Percentiles rank a stretch among this genome's conserved stretches.
These are phyloP conservation scores for Antheraea assamensis DNA, from an alignment of 2,888 invertebrate species.

Conservation along the genomic window DNA sequence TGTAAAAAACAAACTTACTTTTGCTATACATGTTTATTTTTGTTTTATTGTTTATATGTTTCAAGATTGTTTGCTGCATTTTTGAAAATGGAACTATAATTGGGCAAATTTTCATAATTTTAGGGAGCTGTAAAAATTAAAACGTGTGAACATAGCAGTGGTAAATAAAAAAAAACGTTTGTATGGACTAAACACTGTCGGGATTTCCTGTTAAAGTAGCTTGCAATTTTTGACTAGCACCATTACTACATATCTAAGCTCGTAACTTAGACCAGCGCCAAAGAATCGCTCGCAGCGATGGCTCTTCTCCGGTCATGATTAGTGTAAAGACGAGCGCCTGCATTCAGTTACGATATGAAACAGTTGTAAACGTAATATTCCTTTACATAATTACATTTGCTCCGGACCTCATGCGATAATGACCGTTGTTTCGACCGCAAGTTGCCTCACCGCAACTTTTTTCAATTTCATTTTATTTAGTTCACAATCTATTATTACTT, in stretches of 20 bases:
- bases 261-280: background rate
- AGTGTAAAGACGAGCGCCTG: background rate
- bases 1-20: no score
- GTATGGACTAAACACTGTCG: no score
- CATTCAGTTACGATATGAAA: background rate
- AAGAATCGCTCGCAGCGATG: background rate
- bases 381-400: background rate
- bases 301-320: background rate
- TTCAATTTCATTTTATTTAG: slow-evolving; percentile 1
- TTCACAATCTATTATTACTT: background rate
- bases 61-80: no score
- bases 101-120: no score
- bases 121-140: no score
- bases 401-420: background rate
- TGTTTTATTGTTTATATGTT: no score
- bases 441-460: background rate
- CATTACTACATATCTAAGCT: background rate
- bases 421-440: slow-evolving; percentile 6
- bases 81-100: no score
- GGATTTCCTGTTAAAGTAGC: background rate
- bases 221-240: background rate
- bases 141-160: no score
- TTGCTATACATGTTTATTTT: no score
- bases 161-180: no score
- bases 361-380: slow-evolving; percentile 1